A percentile compares a stretch with the other conserved stretches of the same genome.
phyloP scores from a whole-genome alignment of 2,888 invertebrate genomes.

The Catocala sponsa region DNA sequence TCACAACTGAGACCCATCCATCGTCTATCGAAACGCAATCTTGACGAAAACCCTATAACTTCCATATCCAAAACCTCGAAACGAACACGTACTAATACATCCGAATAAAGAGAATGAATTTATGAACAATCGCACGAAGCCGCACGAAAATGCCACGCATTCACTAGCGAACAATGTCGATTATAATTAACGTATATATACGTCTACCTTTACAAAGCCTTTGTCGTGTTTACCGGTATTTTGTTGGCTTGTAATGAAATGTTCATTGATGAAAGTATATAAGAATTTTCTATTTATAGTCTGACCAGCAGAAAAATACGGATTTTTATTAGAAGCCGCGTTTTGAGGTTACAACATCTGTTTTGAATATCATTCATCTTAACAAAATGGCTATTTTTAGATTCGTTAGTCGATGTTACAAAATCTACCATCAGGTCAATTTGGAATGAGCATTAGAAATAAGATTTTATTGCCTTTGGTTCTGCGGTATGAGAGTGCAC shows the following conservation, averaged over 20 bases:
- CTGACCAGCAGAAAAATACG: too few species aligned
- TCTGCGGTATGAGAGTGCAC: too few species aligned
- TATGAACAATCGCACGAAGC: constrained; percentile 21
- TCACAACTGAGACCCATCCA: too few species aligned
- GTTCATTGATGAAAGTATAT: not conserved
- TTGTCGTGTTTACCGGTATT: not conserved
- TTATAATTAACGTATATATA: constrained; percentile 13
- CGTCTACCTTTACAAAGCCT: constrained; percentile 5
- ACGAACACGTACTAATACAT: constrained; percentile 12
- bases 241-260: not conserved
- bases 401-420: too few species aligned
- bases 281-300: not conserved
- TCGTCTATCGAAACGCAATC: constrained; percentile 1
- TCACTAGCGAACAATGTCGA: constrained; percentile 21
- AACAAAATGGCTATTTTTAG: too few species aligned
- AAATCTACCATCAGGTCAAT: too few species aligned
- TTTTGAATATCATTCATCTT: too few species aligned
- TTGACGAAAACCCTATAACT: constrained; percentile 4
- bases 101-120: constrained; percentile 11
- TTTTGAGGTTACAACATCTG: too few species aligned
- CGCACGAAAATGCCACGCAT: constrained; percentile 25
- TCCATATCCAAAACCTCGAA: not conserved
- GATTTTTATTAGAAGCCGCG: too few species aligned
- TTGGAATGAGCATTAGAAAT: too few species aligned
- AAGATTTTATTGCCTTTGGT: too few species aligned